Base-by-base conservation (phyloP, 2,113 vertebrate species). In the Tragelaphus strepsiceros region DNA sequence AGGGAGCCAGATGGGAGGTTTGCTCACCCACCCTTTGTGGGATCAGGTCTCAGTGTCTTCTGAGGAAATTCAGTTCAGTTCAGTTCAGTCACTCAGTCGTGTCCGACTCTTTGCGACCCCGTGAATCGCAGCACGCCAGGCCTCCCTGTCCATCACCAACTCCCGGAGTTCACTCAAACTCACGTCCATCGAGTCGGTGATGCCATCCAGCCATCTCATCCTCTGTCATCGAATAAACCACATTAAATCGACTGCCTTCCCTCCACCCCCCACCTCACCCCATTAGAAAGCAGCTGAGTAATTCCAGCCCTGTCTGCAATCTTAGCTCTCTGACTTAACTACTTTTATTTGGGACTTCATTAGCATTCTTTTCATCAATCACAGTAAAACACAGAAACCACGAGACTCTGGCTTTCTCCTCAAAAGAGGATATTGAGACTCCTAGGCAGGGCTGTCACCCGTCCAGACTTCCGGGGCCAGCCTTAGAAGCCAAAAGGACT, bases 381-480 rank as follows among this genome's bases (percentile, higher is more conserved):
- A 39, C 24, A 84, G 53, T 81, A 64, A 95, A 67, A 61, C 26
- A 80, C 9, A 91, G 71, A 90, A 91, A 56, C n/a, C 32, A 49
- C 2, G 12, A 88, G 54, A 7, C 61, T 51, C 8, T 46, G 64
- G 58, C 28, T 6, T 91, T 67, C 51, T 96, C 32, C 71, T 96
- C 90, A 88, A 94, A 96, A 89, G 54, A 83, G 35, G 35, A 74
- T 88, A 85, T 39, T 74, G 93, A 94, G 88, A 58, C 26, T 59
- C 51, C 24, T n/a, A 19, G 67, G 32, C 67, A 74, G 83, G 54
- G 11, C 51, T 59, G 80, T 67, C 74, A 19, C 51, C 78, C 28
- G 86, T 58, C 49, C 46, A 88, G 83, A 96, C 96, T 96, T 97
- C 97, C 95, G 84, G 87, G 64, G 93, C 74, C 77, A 82, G 91